Conservation (phyloP, 2,797 vertebrate genomes). For the Bryconaethiops microstoma region DNA sequence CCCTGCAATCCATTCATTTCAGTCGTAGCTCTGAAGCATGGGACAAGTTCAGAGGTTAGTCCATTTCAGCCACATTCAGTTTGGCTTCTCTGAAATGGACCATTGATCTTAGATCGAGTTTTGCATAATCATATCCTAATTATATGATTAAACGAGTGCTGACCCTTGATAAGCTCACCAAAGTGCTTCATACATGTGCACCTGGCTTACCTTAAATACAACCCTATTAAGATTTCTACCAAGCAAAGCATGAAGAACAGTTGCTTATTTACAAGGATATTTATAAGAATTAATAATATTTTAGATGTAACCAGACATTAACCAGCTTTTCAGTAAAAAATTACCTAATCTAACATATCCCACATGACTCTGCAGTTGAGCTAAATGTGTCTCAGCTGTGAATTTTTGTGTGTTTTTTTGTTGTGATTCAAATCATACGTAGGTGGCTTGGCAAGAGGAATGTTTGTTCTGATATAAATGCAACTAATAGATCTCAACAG, state of each 20-base stretch:
- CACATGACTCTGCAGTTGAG: background rate
- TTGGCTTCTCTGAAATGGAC: background rate
- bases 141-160: background rate
- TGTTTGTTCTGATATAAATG: background rate
- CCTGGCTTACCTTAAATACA: background rate
- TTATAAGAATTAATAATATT: too few relatives aligned
- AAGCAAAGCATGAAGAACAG: too few relatives aligned
- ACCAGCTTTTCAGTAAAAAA: background rate
- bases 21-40: background rate
- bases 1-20: constrained; percentile 20
- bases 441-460: background rate
- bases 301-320: background rate
- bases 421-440: background rate
- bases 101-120: background rate
- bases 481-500: background rate
- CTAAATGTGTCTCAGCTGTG: background rate
- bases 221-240: background rate
- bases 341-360: background rate
- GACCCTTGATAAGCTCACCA: background rate
- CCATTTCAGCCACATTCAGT: background rate
- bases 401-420: background rate
- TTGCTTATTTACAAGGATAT: too few relatives aligned
- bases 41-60: background rate
- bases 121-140: background rate
- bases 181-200: background rate